Conservation (phyloP, 2,888 invertebrate species). For the Frankliniella intonsa region DNA sequence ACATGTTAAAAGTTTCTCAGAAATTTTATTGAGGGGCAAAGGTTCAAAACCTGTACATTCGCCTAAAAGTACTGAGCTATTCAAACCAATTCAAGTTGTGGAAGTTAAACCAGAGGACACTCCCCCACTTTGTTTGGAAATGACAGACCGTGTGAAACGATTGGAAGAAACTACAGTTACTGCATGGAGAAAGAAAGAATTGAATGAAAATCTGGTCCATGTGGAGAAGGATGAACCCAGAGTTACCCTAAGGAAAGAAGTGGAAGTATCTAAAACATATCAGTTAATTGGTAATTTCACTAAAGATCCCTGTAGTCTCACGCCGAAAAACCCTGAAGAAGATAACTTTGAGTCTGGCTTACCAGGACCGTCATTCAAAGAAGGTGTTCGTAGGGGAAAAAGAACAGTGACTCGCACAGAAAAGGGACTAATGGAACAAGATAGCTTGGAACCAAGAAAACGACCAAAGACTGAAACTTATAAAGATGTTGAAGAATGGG, state of each 20-base stretch:
- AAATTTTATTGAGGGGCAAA: neutral
- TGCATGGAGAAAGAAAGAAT: constrained; percentile 36
- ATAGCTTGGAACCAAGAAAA: neutral
- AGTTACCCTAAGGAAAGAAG: constrained; percentile 41
- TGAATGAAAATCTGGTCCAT: constrained; percentile 38
- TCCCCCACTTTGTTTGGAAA: constrained; percentile 39
- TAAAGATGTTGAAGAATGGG: constrained; percentile 42
- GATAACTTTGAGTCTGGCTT: neutral
- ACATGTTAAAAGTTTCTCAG: constrained; percentile 15
- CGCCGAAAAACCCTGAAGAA: no score
- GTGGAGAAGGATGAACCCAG: constrained; percentile 37
- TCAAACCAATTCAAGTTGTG: constrained; percentile 48
- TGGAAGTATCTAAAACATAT: constrained; percentile 41
- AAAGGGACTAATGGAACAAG: neutral
- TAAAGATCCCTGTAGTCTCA: no score
- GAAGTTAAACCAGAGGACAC: constrained; percentile 49
- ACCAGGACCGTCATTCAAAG: no score
- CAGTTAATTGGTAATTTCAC: constrained; percentile 40
- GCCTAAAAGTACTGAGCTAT: neutral
- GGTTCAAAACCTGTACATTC: neutral
- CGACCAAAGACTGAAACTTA: neutral
- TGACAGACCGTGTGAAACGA: constrained; percentile 41
- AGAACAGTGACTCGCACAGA: neutral
- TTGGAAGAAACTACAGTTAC: constrained; percentile 41
- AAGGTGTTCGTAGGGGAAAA: neutral